Conservation (phyloP, 2,113 vertebrate genomes). For the Nycticebus coucang region DNA sequence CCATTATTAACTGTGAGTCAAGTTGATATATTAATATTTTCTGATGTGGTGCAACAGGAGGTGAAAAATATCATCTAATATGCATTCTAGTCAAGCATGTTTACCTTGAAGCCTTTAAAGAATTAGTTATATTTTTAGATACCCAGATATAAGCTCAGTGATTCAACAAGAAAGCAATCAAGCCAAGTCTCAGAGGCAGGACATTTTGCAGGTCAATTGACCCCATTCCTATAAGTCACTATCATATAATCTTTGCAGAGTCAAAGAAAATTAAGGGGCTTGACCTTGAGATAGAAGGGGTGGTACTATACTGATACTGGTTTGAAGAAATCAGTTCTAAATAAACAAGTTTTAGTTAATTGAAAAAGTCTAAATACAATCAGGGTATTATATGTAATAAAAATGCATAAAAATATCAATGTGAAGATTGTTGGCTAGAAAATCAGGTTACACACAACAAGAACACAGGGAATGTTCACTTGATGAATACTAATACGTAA, state of each 20-base stretch:
- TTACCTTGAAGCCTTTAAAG: not conserved
- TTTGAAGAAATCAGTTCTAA: slow-evolving; percentile 13
- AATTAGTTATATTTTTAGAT: not conserved
- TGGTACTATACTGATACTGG: not conserved
- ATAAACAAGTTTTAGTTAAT: not conserved
- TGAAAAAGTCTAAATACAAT: not conserved
- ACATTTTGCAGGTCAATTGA: not conserved
- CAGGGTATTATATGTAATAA: not conserved
- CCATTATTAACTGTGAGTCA: not conserved
- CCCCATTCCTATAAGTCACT: not conserved
- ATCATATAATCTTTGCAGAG: not conserved
- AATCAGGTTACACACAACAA: not conserved
- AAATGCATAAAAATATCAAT: not conserved
- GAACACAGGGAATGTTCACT: not conserved
- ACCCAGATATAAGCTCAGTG: not conserved
- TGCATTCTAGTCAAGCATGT: not conserved
- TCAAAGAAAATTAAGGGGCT: not conserved
- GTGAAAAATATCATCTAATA: not conserved
- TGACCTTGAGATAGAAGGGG: not conserved
- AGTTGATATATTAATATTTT: not conserved
- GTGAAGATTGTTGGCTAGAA: not conserved
- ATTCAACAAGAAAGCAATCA: not conserved
- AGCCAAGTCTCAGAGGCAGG: not conserved
- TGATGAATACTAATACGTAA: not conserved
- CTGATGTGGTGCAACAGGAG: not conserved